Evolutionary conservation across 2,888 invertebrate species (phyloP).

Genomic region (Lamproptera curius): DNA sequence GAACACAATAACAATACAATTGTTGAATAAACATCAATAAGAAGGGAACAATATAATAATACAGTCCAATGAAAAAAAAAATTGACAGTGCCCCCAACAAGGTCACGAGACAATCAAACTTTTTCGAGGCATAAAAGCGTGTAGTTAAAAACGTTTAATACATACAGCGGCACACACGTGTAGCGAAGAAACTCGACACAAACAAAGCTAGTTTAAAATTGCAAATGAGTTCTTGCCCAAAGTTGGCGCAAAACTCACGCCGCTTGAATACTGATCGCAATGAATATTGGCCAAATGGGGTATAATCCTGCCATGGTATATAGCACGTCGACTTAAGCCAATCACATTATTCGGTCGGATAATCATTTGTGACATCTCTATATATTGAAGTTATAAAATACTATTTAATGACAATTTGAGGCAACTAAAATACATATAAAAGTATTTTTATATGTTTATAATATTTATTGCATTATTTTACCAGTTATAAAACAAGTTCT

Average conservation of each 20-base stretch:
- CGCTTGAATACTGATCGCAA: slow-evolving; percentile 52
- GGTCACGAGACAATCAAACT: slow-evolving; percentile 19
- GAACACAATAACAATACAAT: not conserved
- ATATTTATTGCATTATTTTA: not conserved
- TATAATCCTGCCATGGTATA: slow-evolving; percentile 27
- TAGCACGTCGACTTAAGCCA: too few species aligned
- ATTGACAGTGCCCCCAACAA: slow-evolving; percentile 16
- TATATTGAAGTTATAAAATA: too few species aligned
- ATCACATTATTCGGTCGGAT: slow-evolving; percentile 2
- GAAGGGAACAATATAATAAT: slow-evolving; percentile 11
- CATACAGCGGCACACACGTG: slow-evolving; percentile 26
- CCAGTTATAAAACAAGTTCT: too few species aligned
- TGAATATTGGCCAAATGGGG: slow-evolving; percentile 37
- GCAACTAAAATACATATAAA: too few species aligned
- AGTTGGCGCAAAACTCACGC: slow-evolving; percentile 53
- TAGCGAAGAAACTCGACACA: slow-evolving; percentile 34
- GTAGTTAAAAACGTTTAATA: slow-evolving; percentile 22
- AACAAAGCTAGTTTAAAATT: slow-evolving; percentile 65
- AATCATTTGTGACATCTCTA: too few species aligned
- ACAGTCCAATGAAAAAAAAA: slow-evolving; percentile 11
- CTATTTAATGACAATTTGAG: too few species aligned
- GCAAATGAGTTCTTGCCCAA: slow-evolving; percentile 63
- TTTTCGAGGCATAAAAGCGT: slow-evolving; percentile 18
- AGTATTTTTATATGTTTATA: not conserved
- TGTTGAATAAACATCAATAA: slow-evolving; percentile 10